phyloP scores from a whole-genome alignment of 2,797 vertebrate species.

The Craterocephalus amniculus region DNA sequence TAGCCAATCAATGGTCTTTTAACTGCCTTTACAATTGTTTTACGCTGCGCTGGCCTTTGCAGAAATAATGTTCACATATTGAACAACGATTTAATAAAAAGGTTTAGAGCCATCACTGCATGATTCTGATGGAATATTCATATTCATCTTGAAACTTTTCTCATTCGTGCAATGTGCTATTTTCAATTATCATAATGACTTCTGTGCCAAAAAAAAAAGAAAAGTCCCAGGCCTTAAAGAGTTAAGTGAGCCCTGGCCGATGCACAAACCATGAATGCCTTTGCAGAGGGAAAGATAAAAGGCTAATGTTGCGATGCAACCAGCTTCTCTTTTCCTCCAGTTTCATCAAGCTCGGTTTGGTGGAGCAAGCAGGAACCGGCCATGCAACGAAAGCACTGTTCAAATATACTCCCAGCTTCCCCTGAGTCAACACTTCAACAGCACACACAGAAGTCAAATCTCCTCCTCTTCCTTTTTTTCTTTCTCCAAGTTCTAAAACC shows the following conservation, averaged over 20 bases:
- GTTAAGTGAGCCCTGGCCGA: neutral
- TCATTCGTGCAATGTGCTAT: no score
- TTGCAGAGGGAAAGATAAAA: neutral
- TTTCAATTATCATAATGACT: no score
- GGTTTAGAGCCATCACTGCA: no score
- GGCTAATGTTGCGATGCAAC: neutral
- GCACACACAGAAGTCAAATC: neutral
- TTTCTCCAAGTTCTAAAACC: neutral
- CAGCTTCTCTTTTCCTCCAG: neutral
- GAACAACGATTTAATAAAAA: no score
- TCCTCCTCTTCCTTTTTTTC: neutral
- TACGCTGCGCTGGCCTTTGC: no score
- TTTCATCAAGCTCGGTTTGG: constrained; percentile 12
- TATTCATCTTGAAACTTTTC: no score
- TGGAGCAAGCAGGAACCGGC: constrained; percentile 25
- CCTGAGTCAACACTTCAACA: constrained; percentile 25
- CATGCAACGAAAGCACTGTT: neutral
- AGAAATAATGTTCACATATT: no score
- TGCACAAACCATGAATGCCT: neutral
- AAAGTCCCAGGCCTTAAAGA: no score
- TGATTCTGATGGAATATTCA: no score
- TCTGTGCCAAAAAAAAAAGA: no score
- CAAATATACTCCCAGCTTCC: neutral
- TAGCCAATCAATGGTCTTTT: no score
- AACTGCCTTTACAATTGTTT: no score